A percentile compares a stretch with the other conserved stretches of the same genome.
These are phyloP conservation scores for Dexiosoma caninum DNA, from an alignment of 2,888 invertebrate species.

Conservation along the genomic window DNA sequence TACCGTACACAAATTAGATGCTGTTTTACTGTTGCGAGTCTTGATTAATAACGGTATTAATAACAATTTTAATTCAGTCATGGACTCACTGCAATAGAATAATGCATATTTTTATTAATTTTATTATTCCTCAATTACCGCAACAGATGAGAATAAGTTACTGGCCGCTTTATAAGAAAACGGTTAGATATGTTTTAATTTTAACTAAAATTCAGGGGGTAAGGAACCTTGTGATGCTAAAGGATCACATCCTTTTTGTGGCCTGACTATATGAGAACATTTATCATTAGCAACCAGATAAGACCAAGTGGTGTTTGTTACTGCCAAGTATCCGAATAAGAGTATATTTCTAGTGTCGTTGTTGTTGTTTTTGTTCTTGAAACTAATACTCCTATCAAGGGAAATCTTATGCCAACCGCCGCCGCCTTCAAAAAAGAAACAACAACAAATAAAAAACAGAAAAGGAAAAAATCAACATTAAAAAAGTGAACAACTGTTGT, in stretches of 20 bases:
- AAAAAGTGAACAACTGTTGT: constrained; percentile 60
- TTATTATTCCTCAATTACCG: too few relatives aligned
- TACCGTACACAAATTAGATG: too few relatives aligned
- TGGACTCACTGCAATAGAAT: too few relatives aligned
- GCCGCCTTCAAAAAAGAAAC: constrained; percentile 53
- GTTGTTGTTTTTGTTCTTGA: constrained; percentile 30
- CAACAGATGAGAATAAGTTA: too few relatives aligned
- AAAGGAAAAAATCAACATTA: constrained; percentile 27
- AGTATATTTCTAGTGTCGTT: constrained; percentile 8
- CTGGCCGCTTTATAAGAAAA: too few relatives aligned
- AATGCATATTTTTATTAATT: too few relatives aligned
- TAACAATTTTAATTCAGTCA: too few relatives aligned
- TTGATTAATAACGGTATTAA: too few relatives aligned
- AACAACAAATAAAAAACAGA: constrained; percentile 22
- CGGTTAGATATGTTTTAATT: not conserved
- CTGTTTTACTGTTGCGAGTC: too few relatives aligned
- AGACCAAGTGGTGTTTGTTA: constrained; percentile 50
- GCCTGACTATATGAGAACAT: constrained; percentile 18
- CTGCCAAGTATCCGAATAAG: constrained; percentile 1
- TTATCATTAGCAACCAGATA: constrained; percentile 56
- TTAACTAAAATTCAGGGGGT: not conserved
- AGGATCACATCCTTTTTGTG: constrained; percentile 22
- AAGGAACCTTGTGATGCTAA: not conserved
- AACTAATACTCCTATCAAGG: constrained; percentile 61
- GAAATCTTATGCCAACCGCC: constrained; percentile 59